Evolutionary conservation across 2,888 invertebrate genomes (phyloP), one percentile per base, ranked within the genome.

Genomic region (Lepidochitona cinerea): DNA sequence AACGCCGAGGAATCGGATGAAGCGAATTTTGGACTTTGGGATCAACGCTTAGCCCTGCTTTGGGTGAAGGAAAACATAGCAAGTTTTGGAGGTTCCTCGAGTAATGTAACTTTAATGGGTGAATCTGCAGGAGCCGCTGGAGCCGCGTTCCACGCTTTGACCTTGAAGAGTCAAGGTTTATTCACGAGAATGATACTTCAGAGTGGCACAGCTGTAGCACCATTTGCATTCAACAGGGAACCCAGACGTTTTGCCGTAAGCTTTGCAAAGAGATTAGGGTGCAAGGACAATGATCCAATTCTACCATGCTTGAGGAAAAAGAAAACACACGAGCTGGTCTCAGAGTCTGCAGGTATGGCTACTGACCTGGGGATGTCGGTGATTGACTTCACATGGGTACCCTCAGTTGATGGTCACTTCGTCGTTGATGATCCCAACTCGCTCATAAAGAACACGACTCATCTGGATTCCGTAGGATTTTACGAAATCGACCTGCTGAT

Each of bases 11-110:
- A 80, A 71, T 76, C 78, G 29, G 71, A 80, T 14, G 80, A 80
- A 6, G 86, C 85, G 18, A 87, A 87, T 71, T 75, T 72, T 70
- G 86, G 84, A 0, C 75, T 85, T 9, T 84, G 82, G 79, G 86
- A 86, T 68, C 84, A 85, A 70, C 75, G 78, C 29, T 37, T 78
- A 29, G 86, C 85, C 2, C 64, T 86, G 23, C 35, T 73, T 54
- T 86, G 85, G 85, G 79, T 84, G 1, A 76, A 83, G 41, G 79
- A 80, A 18, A 85, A 86, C 54, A 81, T 82, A 35, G 74, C 41
- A 1, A 66, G 72, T 0, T 85, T 85, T 71, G 79, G 79, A 66
- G 84, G 84, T 0, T 81, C 85, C 71, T 64, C 76, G 0, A 53
- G 71, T n/a, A 73, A 54, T 7, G 75, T 86, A 5, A 83, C 85